Evolutionary conservation across 2,113 vertebrate genomes (phyloP), one percentile per base, ranked within the genome.

Genomic region (Macroglossus sobrinus): DNA sequence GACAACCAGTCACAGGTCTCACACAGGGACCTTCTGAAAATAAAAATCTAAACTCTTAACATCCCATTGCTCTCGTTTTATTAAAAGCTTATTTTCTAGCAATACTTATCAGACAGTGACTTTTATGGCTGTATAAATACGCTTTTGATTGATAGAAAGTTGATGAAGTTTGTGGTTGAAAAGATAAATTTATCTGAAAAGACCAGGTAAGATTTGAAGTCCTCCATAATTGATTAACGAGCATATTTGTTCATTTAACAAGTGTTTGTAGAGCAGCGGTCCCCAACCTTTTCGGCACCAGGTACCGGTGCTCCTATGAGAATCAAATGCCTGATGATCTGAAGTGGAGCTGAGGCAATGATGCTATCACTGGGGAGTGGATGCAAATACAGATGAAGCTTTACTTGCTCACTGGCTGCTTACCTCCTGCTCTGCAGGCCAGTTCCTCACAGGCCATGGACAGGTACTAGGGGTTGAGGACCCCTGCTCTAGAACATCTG

Each of bases 1-100:
- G 69, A 97, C 97, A 93, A 96, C 92, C 63, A 93, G n/a, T 43
- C 16, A 50, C 8, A 55, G 75, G 16, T 85, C 74, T 88, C 47
- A 66, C 24, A 45, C 47, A 45, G 2, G 38, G 19, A 76, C 22
- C 74, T 74, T 79, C 57, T 80, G 35, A 89, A 93, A 74, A 76
- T 87, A 38, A 80, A 89, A 89, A 47, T 43, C 43, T 84, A 24
- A 76, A 35, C 33, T 76, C 63, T 79, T 88, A 68, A 66, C 19
- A 78, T 55, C 63, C 64, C 43, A 57, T 64, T 87, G 43, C 33
- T 92, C 4, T 57, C 7, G 61, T 88, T 89, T 92, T 85, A 53
- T 63, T 45, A 80, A 71, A 50, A 81, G 14, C 28, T 45, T 82
- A 69, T 61, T 80, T 96, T 69, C 59, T 38, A 50, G 18, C 55